A percentile compares a stretch with the other conserved stretches of the same genome.
Conservation (phyloP, 2,113 vertebrate genomes). For the Melanotaenia duboulayi region DNA sequence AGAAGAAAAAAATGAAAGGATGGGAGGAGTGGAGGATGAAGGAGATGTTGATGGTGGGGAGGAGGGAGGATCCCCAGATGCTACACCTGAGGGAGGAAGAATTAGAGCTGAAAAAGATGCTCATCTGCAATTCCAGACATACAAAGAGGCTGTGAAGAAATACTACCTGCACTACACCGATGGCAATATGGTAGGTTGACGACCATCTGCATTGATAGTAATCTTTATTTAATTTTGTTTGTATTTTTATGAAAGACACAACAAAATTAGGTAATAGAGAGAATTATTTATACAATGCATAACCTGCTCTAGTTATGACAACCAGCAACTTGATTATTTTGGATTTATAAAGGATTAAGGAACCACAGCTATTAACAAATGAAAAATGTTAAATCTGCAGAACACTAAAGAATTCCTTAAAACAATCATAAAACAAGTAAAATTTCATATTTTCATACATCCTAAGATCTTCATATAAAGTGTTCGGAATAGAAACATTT, state of each 20-base stretch:
- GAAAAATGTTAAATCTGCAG: too few species aligned
- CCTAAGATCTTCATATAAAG: neutral
- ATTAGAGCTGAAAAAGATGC: neutral
- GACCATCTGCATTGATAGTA: fast-evolving
- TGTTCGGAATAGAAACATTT: neutral
- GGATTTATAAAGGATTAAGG: too few species aligned
- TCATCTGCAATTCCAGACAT: conserved; percentile 74
- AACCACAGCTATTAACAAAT: too few species aligned
- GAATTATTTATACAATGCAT: too few species aligned
- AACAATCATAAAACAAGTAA: too few species aligned
- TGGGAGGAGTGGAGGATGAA: conserved; percentile 15
- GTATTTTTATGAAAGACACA: neutral
- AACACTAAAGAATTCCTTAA: too few species aligned
- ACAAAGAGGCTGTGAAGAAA: conserved; percentile 82
- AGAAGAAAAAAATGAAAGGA: conserved; percentile 7
- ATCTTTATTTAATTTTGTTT: neutral
- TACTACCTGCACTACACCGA: conserved; percentile 87
- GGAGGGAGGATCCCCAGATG: neutral
- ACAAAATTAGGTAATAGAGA: too few species aligned
- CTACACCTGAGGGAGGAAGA: neutral
- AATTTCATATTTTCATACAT: too few species aligned
- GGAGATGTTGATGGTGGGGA: neutral
- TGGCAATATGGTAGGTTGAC: conserved; percentile 85
- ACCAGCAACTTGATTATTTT: too few species aligned
- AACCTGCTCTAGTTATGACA: too few species aligned